Evolutionary conservation across 2,797 vertebrate species (phyloP), one percentile per base, ranked within the genome.

Genomic region (Podarcis siculus): DNA sequence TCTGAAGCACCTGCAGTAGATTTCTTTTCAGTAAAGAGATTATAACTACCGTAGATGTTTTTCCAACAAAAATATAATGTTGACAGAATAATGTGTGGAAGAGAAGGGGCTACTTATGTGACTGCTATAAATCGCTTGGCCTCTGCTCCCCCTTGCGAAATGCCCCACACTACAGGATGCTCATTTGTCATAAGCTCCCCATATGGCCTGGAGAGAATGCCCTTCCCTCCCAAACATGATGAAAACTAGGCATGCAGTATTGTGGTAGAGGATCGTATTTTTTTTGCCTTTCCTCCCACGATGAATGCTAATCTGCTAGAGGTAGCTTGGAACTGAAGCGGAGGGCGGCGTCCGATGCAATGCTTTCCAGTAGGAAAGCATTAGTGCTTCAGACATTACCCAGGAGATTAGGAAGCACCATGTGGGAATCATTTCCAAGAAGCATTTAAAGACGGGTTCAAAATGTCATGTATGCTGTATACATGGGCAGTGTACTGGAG

Each of bases 21-120:
- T 96, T 93, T 87, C 92, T 95, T 97, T 96, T 96, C 95, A 92
- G 89, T 95, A 95, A 96, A 96, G 94, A 96, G 93, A 96, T 95
- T 95, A 96, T 95, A 95, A 96, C 91, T 89, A 87, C 83, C 94
- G 94, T 95, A 94, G 95, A 91, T 91, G 93, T 95, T 96, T 96
- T 96, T 97, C 97, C 97, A 97, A 97, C 94, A 96, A 96, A 97
- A 97, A 97, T 95, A 97, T 42, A n/a, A 92, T 94, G 96, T 96
- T 97, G 96, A 97, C 93, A 94, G 96, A 96, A 96, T 97, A 95
- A 94, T 95, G 95, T 93, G 95, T 95, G 91, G 91, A 96, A 95
- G 95, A 95, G 95, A 86, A 94, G 94, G 89, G 95, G 89, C 93
- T 90, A 94, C 94, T 94, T 95, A 94, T 84, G 94, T 95, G 96